phyloP scores from a whole-genome alignment of 1,140 invertebrate genomes.

The Eumeta japonica region DNA sequence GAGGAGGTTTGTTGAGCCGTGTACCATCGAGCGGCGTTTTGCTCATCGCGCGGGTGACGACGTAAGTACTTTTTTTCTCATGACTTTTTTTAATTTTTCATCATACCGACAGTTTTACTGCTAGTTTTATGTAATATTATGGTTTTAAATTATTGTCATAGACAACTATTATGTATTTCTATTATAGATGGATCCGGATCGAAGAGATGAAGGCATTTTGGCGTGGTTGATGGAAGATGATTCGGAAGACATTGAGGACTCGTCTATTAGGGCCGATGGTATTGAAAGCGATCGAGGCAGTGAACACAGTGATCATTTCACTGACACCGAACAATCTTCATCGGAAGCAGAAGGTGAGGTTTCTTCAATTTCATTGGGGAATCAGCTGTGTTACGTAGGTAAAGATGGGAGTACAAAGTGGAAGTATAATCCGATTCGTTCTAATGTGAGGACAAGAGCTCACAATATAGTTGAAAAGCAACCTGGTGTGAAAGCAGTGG shows the following conservation, averaged over 20 bases:
- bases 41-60: conserved; percentile 10
- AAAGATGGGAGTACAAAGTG: not conserved
- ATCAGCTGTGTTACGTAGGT: too few species aligned
- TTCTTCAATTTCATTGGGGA: not conserved
- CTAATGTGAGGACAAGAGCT: too few species aligned
- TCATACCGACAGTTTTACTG: conserved; percentile 6
- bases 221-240: conserved; percentile 1
- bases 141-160: conserved; percentile 6
- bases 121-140: conserved; percentile 12
- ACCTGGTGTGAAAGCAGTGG: conserved; percentile 1
- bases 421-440: conserved; percentile 1
- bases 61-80: conserved; percentile 10
- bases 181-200: conserved; percentile 6
- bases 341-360: not conserved
- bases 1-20: conserved; percentile 8
- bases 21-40: conserved; percentile 6
- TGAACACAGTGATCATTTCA: conserved; percentile 1
- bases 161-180: conserved; percentile 7
- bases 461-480: not conserved
- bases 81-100: conserved; percentile 7
- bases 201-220: not conserved
- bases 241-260: conserved; percentile 2
- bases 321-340: conserved; percentile 3
- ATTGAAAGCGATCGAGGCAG: too few species aligned
- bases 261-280: not conserved